Conservation (phyloP, 2,888 invertebrate genomes). For the Thumatha senex region DNA sequence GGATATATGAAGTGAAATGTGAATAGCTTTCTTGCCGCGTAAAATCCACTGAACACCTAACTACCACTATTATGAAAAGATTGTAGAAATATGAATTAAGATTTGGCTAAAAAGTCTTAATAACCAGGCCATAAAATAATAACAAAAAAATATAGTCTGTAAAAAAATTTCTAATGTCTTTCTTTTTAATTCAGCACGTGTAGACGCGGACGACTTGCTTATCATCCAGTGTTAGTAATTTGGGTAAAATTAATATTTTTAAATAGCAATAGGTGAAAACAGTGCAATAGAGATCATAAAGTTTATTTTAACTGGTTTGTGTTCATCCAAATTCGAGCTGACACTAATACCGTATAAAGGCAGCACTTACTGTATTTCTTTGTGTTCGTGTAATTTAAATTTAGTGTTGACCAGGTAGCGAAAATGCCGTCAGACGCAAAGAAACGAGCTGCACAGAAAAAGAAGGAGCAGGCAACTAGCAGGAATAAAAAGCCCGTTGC, state of each 20-base stretch:
- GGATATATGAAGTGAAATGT: too few relatives aligned
- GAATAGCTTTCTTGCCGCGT: too few relatives aligned
- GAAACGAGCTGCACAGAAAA: constrained; percentile 98
- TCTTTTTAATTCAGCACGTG: constrained; percentile 78
- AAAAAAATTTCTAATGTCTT: constrained; percentile 48
- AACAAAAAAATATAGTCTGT: too few relatives aligned
- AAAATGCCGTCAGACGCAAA: constrained; percentile 99
- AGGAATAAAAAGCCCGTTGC: constrained; percentile 83
- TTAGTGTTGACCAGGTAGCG: constrained; percentile 43
- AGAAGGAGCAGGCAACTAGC: constrained; percentile 96
- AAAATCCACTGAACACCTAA: too few relatives aligned
- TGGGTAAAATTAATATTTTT: constrained; percentile 47
- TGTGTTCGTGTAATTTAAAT: constrained; percentile 34
- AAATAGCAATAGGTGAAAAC: constrained; percentile 13
- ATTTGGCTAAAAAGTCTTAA: too few relatives aligned
- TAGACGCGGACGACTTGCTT: constrained; percentile 72
- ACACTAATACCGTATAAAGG: not conserved
- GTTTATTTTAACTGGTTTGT: constrained; percentile 5
- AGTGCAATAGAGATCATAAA: constrained; percentile 14
- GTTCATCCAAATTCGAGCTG: not conserved
- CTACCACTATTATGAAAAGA: too few relatives aligned
- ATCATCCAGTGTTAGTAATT: constrained; percentile 54
- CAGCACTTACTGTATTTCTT: constrained; percentile 17
- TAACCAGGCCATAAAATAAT: too few relatives aligned
- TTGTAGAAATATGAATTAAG: too few relatives aligned